Conservation (phyloP, 2,113 vertebrate species). For the Gasterosteus nipponicus region DNA sequence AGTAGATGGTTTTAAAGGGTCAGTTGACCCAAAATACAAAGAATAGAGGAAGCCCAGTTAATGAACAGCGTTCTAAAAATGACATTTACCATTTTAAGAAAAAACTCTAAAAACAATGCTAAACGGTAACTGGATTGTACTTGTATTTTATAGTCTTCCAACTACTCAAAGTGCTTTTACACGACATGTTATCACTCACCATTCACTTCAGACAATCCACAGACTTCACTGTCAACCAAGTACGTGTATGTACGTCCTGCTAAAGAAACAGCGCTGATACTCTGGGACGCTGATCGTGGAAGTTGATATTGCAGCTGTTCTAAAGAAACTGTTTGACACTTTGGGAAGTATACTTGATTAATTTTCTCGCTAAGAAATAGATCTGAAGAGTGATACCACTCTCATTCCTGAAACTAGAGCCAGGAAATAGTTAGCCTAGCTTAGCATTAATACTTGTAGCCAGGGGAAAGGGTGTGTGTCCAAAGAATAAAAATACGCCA, state of each 20-base stretch:
- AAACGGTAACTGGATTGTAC: no score
- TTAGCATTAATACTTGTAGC: slow-evolving; percentile 3
- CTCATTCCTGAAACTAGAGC: neutral
- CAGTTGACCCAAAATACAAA: neutral
- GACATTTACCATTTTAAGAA: neutral
- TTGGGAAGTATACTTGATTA: neutral
- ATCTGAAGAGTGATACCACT: neutral
- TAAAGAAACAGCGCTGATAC: neutral
- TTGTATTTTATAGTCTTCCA: no score
- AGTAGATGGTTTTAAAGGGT: neutral
- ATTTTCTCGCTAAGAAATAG: neutral
- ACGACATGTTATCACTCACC: no score
- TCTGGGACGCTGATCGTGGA: neutral
- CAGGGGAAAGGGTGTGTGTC: neutral
- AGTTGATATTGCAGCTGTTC: neutral
- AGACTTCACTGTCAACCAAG: neutral
- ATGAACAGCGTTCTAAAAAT: neutral
- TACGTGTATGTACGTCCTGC: neutral
- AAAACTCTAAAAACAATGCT: neutral
- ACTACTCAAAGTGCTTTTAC: no score
- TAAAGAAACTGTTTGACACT: neutral
- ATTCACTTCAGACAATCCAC: neutral
- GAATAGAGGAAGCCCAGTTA: neutral
- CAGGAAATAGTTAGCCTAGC: neutral
- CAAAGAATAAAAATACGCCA: neutral